Evolutionary conservation across 2,888 invertebrate species (phyloP).

Genomic region (Furcula furcula): DNA sequence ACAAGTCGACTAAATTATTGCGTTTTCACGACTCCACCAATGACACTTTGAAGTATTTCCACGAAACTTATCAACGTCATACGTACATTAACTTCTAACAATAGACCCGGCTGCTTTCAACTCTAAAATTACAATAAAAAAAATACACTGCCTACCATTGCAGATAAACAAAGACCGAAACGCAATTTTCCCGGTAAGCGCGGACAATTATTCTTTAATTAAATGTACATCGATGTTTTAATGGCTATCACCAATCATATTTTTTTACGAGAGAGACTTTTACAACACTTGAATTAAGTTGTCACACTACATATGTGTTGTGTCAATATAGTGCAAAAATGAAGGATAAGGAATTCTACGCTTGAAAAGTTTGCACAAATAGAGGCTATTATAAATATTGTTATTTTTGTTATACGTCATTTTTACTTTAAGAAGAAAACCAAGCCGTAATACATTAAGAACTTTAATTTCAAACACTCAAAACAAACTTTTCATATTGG

Average conservation of each 20-base stretch:
- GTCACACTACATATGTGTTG: too few species aligned
- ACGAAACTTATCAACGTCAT: slow-evolving; percentile 34
- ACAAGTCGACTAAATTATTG: slow-evolving; percentile 6
- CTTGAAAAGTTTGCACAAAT: too few species aligned
- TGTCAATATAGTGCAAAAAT: too few species aligned
- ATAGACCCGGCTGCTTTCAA: slow-evolving; percentile 45
- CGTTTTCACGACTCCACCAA: slow-evolving; percentile 22
- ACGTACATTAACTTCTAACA: slow-evolving; percentile 47
- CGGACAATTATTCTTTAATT: slow-evolving; percentile 63
- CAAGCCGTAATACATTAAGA: too few species aligned
- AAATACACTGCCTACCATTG: slow-evolving; percentile 58
- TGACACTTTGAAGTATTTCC: slow-evolving; percentile 27
- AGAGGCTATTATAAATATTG: too few species aligned
- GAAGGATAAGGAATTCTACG: too few species aligned
- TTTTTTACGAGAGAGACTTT: too few species aligned
- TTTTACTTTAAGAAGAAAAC: too few species aligned
- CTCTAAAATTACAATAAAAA: slow-evolving; percentile 45
- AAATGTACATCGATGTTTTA: slow-evolving; percentile 35
- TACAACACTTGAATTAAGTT: too few species aligned
- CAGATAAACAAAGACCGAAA: slow-evolving; percentile 60
- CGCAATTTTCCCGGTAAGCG: slow-evolving; percentile 50
- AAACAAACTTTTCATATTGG: too few species aligned
- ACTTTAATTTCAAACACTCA: too few species aligned
- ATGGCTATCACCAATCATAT: slow-evolving; percentile 7
- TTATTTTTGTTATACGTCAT: too few species aligned